Percentiles rank a stretch among this genome's conserved stretches.
phyloP scores from a whole-genome alignment of 2,797 vertebrate species.

The Anas bernieri region DNA sequence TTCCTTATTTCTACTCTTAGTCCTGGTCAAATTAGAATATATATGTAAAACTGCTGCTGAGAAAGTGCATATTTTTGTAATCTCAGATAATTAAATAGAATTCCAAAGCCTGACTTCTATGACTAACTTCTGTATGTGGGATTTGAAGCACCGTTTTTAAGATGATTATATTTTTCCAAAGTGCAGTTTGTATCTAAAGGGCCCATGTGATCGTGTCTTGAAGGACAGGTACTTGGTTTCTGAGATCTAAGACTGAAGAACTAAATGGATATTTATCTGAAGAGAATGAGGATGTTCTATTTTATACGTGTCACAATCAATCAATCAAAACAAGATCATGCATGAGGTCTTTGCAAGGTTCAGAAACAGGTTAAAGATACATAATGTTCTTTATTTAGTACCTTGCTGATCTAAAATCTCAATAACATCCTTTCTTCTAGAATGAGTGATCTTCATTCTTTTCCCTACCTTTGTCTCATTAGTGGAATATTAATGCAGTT shows the following conservation, averaged over 20 bases:
- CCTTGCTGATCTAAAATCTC: not conserved
- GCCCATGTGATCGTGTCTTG: not conserved
- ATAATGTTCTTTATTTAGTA: not conserved
- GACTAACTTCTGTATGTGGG: not conserved
- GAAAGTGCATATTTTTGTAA: not conserved
- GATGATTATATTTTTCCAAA: not conserved
- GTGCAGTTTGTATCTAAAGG: not conserved
- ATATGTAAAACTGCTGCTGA: not conserved
- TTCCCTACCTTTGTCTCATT: constrained; percentile 94
- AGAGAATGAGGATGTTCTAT: not conserved
- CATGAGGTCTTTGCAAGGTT: not conserved
- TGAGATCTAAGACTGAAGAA: not conserved
- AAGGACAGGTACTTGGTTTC: not conserved
- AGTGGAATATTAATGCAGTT: constrained; percentile 99
- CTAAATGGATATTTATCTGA: not conserved
- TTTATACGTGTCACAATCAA: not conserved
- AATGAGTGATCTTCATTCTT: not conserved
- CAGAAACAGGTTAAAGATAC: not conserved
- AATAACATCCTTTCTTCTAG: not conserved
- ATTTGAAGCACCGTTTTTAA: constrained; percentile 6
- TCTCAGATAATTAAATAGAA: not conserved
- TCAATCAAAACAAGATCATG: not conserved
- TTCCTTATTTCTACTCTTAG: not conserved
- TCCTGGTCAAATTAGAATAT: not conserved
- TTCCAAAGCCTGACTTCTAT: not conserved